Conservation (phyloP, 2,113 vertebrate genomes). For the Marmota monax region DNA sequence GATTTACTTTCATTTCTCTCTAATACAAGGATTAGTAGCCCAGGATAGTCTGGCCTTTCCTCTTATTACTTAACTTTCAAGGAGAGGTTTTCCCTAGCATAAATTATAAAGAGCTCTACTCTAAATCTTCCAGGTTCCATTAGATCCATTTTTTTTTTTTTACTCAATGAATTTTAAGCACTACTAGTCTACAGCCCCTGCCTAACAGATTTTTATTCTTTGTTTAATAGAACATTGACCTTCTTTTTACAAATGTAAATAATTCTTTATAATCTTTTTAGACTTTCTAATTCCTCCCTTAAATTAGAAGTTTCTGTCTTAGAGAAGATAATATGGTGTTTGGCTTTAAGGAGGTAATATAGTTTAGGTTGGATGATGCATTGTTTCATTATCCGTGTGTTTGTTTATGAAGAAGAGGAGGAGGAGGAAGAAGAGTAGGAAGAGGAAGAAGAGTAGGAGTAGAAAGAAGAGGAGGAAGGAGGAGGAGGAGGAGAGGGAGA, state of each 20-base stretch:
- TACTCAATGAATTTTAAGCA: background rate
- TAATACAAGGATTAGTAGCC: background rate
- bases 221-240: background rate
- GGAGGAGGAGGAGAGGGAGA: no score
- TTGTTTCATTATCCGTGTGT: background rate
- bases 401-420: background rate
- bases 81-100: background rate
- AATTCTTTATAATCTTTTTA: background rate
- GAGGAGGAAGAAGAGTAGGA: no score
- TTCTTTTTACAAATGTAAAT: slow-evolving; percentile 6
- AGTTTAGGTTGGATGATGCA: background rate
- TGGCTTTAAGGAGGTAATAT: background rate
- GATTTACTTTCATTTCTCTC: slow-evolving; percentile 50
- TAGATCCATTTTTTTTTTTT: slow-evolving; percentile 16
- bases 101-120: background rate
- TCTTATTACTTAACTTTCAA: slow-evolving; percentile 26
- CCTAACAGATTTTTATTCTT: background rate
- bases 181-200: background rate
- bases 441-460: background rate
- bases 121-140: slow-evolving; percentile 31
- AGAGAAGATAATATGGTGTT: background rate
- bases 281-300: slow-evolving; percentile 36
- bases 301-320: background rate
- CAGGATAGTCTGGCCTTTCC: slow-evolving; percentile 2
- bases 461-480: background rate